Conservation (phyloP, 2,113 vertebrate species). For the Callospermophilus lateralis region DNA sequence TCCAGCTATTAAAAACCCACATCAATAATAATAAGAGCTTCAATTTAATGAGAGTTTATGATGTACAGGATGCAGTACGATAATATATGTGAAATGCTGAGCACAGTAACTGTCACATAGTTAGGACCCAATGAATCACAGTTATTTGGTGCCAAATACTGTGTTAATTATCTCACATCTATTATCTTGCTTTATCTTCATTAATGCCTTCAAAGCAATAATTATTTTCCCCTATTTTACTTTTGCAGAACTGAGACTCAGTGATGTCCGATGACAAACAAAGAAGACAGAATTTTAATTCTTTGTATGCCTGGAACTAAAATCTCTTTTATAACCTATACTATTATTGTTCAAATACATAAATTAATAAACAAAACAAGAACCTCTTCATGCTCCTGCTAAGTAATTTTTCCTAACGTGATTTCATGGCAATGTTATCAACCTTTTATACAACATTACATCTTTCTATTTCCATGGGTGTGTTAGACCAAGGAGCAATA, state of each 20-base stretch:
- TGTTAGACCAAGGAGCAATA: not conserved
- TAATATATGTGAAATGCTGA: not conserved
- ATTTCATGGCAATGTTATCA: not conserved
- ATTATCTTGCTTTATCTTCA: slow-evolving; percentile 9
- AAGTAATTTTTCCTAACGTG: slow-evolving; percentile 1
- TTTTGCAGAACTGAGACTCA: not conserved
- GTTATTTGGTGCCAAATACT: slow-evolving; percentile 1
- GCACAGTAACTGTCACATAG: not conserved
- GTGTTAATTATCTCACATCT: slow-evolving; percentile 20
- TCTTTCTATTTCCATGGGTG: not conserved
- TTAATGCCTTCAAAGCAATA: not conserved
- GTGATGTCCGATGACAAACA: not conserved
- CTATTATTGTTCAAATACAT: slow-evolving; percentile 10
- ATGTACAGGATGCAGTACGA: not conserved
- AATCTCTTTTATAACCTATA: not conserved
- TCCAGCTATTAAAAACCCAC: slow-evolving; percentile 27
- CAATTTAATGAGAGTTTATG: not conserved
- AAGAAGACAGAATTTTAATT: slow-evolving; percentile 15
- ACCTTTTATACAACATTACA: not conserved
- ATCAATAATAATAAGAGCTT: slow-evolving; percentile 42
- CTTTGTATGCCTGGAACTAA: not conserved
- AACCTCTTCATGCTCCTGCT: not conserved
- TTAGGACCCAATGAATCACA: not conserved
- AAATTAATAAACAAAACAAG: slow-evolving; percentile 10
- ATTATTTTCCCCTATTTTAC: not conserved